Evolutionary conservation across 64 coral and sea anemone species (phyloP), one percentile per base, ranked within the genome.

Genomic region (Astreopora myriophthalma): DNA sequence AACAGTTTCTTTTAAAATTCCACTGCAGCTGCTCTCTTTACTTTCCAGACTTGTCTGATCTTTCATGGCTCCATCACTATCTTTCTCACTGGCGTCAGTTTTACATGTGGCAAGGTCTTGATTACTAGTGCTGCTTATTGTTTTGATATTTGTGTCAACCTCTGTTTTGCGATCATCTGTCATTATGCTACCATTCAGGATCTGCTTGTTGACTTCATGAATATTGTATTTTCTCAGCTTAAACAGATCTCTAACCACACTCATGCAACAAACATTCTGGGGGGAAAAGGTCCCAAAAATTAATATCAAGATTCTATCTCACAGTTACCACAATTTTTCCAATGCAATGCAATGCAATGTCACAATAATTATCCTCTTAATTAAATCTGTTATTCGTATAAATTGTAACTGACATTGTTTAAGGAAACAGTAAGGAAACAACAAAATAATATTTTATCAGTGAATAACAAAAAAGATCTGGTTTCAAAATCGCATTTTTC

Each of bases 221-320:
- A 99, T 93, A 17, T 99, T 99, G 87, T 99, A 99, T 48, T 84
- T 99, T 63, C 93, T 95, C 28, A 96, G 61, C 33, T 52, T 90
- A 28, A 89, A 87, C 31, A 91, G 91, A 85, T 99, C 94, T 34
- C 93, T 87, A 13, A 99, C 94, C 46, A 93, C 87, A 74, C 86
- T 88, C 22, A 99, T 80, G 63, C 94, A 96, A 46, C 97, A 99
- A 16, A 99, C 74, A 83, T 84, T 95, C 97, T 99, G 31, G 16
- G 34, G 35, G 60, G 55, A 48, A 72, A 20, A 38, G 63, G 49
- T 19, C 3, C 49, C 12, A 19, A 55, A 19, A 3, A 16, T 16
- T 16, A 44, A 55, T 14, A 44, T 1, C 40, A 10, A 44, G 40
- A 44, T 10, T 44, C 40, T 42, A 42, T n/a, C n/a, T n/a, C n/a